Evolutionary conservation across 2,113 vertebrate genomes (phyloP).

Genomic region (Odontesthes bonariensis): DNA sequence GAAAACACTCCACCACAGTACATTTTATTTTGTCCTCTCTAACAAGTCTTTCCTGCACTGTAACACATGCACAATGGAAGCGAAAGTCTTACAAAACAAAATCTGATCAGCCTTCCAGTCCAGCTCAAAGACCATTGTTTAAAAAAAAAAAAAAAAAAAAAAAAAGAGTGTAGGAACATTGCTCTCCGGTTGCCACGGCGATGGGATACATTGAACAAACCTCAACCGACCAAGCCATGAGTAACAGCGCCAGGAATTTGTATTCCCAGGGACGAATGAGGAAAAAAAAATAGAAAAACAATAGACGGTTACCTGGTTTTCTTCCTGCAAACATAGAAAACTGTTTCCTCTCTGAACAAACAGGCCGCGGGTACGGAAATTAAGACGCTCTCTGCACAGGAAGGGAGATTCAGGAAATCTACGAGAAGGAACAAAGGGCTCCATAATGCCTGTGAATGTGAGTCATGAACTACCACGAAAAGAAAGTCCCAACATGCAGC

Average conservation of each 20-base stretch:
- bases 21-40: constrained; percentile 6
- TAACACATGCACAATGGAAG: background rate
- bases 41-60: constrained; percentile 2
- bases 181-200: constrained; percentile 1
- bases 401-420: constrained; percentile 55
- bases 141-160: too few relatives aligned
- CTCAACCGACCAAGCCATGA: constrained; percentile 33
- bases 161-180: background rate
- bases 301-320: constrained; percentile 35
- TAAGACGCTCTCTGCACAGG: constrained; percentile 28
- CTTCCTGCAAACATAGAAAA: constrained; percentile 51
- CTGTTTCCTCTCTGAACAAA: constrained; percentile 10
- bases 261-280: constrained; percentile 29
- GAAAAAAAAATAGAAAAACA: constrained; percentile 46
- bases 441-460: constrained; percentile 3
- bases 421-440: constrained; percentile 8
- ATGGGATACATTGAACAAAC: constrained; percentile 14
- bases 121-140: background rate
- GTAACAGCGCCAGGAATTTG: constrained; percentile 48
- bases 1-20: constrained; percentile 13
- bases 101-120: background rate
- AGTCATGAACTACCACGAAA: background rate
- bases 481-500: constrained; percentile 23
- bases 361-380: constrained; percentile 15
- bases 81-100: background rate